Conservation (phyloP, 2,113 vertebrate genomes). For the Pollachius pollachius region DNA sequence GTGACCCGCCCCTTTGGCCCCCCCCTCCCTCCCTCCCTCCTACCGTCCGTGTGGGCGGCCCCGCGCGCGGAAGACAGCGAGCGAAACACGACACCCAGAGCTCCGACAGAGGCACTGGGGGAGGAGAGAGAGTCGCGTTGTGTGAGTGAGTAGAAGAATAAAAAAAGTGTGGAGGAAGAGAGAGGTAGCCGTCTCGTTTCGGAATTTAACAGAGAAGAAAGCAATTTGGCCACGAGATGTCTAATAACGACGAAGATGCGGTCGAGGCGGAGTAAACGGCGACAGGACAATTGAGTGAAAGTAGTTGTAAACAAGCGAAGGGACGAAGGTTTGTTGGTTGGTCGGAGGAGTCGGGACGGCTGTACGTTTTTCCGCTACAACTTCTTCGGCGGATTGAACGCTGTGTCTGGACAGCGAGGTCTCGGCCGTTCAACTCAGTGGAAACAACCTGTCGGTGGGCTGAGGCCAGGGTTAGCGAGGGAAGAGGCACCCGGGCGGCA, state of each 20-base stretch:
- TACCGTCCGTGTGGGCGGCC: conserved; percentile 67
- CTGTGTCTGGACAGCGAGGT: conserved; percentile 30
- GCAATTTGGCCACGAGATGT: conserved; percentile 47
- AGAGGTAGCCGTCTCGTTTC: conserved; percentile 27
- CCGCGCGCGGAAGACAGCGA: conserved; percentile 67
- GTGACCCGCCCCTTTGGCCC: conserved; percentile 63
- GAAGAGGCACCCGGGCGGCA: neutral
- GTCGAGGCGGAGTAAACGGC: conserved; percentile 59
- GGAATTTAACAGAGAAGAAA: conserved; percentile 48
- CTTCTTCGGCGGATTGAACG: conserved; percentile 38
- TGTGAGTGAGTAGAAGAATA: conserved; percentile 58
- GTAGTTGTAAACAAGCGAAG: conserved; percentile 45
- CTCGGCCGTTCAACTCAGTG: conserved; percentile 10
- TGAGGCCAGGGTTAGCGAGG: neutral
- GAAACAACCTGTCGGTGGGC: conserved; percentile 14
- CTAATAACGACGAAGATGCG: conserved; percentile 60
- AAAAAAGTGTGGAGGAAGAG: conserved; percentile 67
- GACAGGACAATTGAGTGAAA: conserved; percentile 46
- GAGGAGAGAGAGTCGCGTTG: conserved; percentile 52
- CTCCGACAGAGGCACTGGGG: conserved; percentile 27
- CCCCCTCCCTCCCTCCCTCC: conserved; percentile 35
- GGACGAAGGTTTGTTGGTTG: neutral
- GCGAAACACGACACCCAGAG: conserved; percentile 83
- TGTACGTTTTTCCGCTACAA: conserved; percentile 36
- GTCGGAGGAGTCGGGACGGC: conserved; percentile 42